Base-by-base conservation (phyloP, 2,113 vertebrate genomes). In the Gymnobelideus leadbeateri region DNA sequence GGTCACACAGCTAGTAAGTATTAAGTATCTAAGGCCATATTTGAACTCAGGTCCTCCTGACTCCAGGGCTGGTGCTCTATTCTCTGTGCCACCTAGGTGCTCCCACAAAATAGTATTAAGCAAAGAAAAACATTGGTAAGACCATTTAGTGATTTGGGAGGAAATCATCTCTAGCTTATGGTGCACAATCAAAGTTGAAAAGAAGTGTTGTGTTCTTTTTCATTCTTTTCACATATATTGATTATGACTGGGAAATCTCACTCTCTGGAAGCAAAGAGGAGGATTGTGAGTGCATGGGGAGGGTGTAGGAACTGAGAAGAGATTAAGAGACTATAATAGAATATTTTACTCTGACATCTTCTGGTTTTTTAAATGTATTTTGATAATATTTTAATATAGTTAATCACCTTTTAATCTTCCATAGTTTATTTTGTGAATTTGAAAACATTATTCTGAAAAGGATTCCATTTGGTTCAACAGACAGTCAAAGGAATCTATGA, bases 71-170 rank as follows among this genome's bases (percentile, higher is more conserved):
- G 4, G 47, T 49, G 47, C 47, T 49, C 47, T 49, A 49, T 49
- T 49, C 47, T 49, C 47, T 49, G 2, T 49, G 47, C 47, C 47
- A 49, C 4, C 47, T 49, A 49, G 47, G 47, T 49, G 1, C 2
- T 23, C 43, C 19, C n/a, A 23, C 37, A 84, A 84, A 77, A 43
- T 23, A 43, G 50, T 91, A 94, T 9, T 90, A 89, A 97, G 46
- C 77, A 84, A 97, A 96, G 31, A 54, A 95, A 94, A 77, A 96
- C 91, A 95, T 93, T 95, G 95, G 94, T 84, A 96, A 94, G n/a
- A 95, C 51, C 28, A 26, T 91, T 96, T 94, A 95, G 46, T 94
- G 90, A 93, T 96, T 91, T 96, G 50, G 89, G 95, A 77, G 95
- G 84, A 47, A 96, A 96, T 91, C 14, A 91, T 77, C 89, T 84